phyloP scores from a whole-genome alignment of 1,140 invertebrate species.

The Probaryconus sp. region DNA sequence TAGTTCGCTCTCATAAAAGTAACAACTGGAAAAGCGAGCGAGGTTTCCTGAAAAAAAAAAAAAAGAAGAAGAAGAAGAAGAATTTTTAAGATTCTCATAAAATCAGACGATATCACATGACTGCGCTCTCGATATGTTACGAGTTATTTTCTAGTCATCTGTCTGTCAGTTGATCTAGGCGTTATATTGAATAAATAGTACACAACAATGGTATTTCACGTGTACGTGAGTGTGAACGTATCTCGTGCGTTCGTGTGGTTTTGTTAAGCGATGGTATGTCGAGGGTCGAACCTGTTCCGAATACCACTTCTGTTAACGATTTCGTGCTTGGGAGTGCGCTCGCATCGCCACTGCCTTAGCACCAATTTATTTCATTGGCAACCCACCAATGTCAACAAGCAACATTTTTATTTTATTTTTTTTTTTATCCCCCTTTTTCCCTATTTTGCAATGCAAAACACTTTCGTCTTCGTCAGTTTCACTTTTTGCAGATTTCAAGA shows the following conservation, averaged over 20 bases:
- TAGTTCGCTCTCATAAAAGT: too few species aligned
- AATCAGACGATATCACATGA: constrained; percentile 11
- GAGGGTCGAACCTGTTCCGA: constrained; percentile 71
- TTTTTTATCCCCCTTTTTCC: not conserved
- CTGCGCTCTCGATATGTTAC: constrained; percentile 4
- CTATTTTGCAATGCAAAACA: too few species aligned
- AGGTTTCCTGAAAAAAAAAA: not conserved
- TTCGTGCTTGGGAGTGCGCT: constrained; percentile 54
- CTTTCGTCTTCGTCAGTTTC: too few species aligned
- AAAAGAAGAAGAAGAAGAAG: too few species aligned
- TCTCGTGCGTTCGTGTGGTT: constrained; percentile 56
- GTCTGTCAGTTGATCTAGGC: constrained; percentile 20
- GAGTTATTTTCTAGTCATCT: constrained; percentile 36
- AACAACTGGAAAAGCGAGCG: constrained; percentile 10
- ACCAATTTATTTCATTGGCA: constrained; percentile 16
- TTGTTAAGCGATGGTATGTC: constrained; percentile 66
- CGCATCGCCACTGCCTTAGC: constrained; percentile 23
- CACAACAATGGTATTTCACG: constrained; percentile 52
- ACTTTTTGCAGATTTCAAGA: too few species aligned
- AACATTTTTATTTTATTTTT: too few species aligned
- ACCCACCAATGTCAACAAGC: constrained; percentile 19
- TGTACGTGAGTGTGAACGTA: constrained; percentile 34
- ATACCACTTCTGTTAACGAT: constrained; percentile 58
- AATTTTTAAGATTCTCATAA: constrained; percentile 6
- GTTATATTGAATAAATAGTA: constrained; percentile 57